Conservation (phyloP, 2,797 vertebrate species). For the Eurystomus glaucurus region DNA sequence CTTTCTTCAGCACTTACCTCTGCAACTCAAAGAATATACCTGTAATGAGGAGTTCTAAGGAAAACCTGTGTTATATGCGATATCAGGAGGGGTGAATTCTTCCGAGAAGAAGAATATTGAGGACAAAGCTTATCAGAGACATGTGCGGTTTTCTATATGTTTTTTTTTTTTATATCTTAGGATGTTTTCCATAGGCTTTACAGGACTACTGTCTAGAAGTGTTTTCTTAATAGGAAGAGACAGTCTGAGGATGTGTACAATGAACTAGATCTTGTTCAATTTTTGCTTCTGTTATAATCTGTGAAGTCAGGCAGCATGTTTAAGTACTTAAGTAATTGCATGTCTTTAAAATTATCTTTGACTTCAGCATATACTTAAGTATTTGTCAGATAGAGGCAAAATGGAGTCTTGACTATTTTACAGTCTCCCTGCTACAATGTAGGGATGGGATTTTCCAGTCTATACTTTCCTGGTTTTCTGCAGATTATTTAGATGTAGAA, state of each 20-base stretch:
- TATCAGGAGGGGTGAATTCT: background rate
- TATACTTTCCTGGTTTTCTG: background rate
- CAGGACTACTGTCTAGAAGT: background rate
- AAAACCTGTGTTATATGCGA: fast-evolving
- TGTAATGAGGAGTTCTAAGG: background rate
- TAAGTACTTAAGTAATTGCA: background rate
- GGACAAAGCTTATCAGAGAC: background rate
- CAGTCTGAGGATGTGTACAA: background rate
- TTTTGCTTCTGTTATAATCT: background rate
- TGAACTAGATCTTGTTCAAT: background rate
- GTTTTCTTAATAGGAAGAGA: background rate
- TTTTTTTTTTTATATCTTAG: background rate
- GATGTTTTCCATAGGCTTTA: background rate
- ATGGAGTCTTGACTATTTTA: background rate
- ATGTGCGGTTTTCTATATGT: background rate
- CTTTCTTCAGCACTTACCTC: background rate
- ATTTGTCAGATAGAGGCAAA: background rate
- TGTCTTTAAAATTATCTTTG: background rate
- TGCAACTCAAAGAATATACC: background rate
- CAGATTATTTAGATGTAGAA: background rate
- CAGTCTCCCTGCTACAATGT: background rate
- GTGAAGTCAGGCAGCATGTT: background rate
- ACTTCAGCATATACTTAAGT: background rate
- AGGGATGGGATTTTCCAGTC: background rate
- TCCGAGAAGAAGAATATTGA: background rate